Base-by-base conservation (phyloP, 2,888 invertebrate species). In the Troides aeacus region DNA sequence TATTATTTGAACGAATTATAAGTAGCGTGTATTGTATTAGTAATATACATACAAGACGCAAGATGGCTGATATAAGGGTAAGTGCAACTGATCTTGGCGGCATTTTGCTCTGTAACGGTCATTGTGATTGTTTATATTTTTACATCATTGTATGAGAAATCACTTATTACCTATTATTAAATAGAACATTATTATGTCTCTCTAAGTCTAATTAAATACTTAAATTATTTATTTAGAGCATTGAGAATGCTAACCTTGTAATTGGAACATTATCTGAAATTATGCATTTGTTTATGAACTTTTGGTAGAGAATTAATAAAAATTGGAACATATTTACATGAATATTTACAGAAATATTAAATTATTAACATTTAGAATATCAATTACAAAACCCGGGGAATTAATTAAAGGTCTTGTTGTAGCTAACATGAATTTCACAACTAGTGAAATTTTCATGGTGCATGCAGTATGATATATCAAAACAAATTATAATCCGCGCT, bases 1-100 rank as follows among this genome's bases (percentile, higher is more conserved):
- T 86, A 78, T 78, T 82, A 75, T 75, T 79, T 77, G 84, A 82
- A 80, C 82, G 80, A 78, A 82, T 78, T 71, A 76, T 81, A 76
- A 76, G 75, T 81, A 78, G 90, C 90, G 87, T 88, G 83, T 83
- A 88, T 87, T 87, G 87, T 87, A 79, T 77, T 78, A 83, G 83
- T 78, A 81, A 79, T 80, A 81, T 80, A 78, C 82, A 78, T 79
- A 86, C 80, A 72, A 79, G 79, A 71, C 76, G 77, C 88, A 92
- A 92, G 84, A 92, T 93, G 93, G 92, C 93, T 89, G 93, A 93
- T 92, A 92, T 93, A 84, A 92, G 92, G 90, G 93, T 93, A 81
- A 88, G 87, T 74, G 93, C 93, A 81, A 88, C 86, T 74, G 63
- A 76, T 76, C 84, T 91, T 92, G 90, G 92, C 92, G 92, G 92